Base-by-base conservation (phyloP, 2,888 invertebrate genomes). In the Euzetes globulus region DNA sequence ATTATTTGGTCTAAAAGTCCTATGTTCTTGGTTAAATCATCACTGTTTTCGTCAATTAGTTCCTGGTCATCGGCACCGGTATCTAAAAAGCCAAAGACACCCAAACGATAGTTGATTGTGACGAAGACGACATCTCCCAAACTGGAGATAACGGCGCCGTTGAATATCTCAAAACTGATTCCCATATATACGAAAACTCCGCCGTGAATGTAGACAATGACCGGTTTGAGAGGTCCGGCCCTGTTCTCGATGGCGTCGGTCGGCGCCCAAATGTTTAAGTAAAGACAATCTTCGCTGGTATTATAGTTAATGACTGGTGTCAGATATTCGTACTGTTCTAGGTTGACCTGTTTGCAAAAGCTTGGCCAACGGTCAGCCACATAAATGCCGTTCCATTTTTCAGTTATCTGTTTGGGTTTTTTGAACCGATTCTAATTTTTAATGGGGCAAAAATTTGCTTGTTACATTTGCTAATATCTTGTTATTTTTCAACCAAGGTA, bases 241-340 rank as follows among this genome's bases (percentile, higher is more conserved):
- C n/a, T 37, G 19, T 41, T 9, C 19, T 19, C 41, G 5, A 22
- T 60, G 5, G 11, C 4, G 9, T 37, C 41, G 15, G n/a, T 41
- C 25, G 71, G 76, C 55, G 72, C 37, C 74, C 74, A 76, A 1
- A 76, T 72, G 45, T 76, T 76, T 15, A 76, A 33, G 37, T 55
- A 63, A 15, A 76, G 63, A 68, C 76, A 76, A 60, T 76, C 75
- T 63, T 76, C 76, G 15, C 65, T 65, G 7, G 63, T 27, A n/a
- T 47, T 29, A 37, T 45, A 58, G 37, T 68, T 65, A 2, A 29
- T 29, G 15, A 68, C 47, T 47, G 33, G 37, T 4, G 73, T 73
- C 60, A 73, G 22, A 55, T 73, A 73, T 22, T 73, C 73, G 60
- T 47, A 73, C 50, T 73, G 73, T 55, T 73, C 27, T n/a, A 73